Percentiles rank a stretch among this genome's conserved stretches.
phyloP scores from a whole-genome alignment of 2,797 vertebrate species.

The Mus caroli region DNA sequence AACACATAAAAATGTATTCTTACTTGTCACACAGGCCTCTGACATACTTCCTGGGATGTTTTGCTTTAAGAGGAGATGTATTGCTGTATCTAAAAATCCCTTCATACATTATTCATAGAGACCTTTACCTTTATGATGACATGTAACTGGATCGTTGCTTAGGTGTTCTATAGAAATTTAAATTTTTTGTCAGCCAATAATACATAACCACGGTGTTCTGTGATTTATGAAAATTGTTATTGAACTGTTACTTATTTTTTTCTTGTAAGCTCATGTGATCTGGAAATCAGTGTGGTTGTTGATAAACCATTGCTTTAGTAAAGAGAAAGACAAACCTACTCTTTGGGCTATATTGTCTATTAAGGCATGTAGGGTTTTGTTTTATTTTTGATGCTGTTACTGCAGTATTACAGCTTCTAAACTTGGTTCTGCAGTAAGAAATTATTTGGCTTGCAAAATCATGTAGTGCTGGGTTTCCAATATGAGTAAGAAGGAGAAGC shows the following conservation, averaged over 20 bases:
- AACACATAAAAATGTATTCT: not conserved
- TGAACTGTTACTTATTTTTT: constrained; percentile 7
- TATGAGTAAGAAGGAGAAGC: constrained; percentile 5
- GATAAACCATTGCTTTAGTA: not conserved
- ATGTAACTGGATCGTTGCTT: not conserved
- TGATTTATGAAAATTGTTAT: constrained; percentile 27
- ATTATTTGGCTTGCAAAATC: constrained; percentile 33
- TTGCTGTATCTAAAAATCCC: not conserved
- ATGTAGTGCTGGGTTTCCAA: not conserved
- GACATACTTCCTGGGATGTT: not conserved
- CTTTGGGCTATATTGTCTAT: not conserved
- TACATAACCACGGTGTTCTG: not conserved
- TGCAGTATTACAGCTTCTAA: not conserved
- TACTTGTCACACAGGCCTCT: not conserved
- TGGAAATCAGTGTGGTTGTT: not conserved
- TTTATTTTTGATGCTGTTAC: not conserved
- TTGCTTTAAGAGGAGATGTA: not conserved
- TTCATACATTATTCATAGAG: not conserved
- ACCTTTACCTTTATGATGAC: not conserved
- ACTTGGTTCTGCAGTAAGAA: not conserved
- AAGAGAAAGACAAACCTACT: not conserved
- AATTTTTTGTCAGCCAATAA: not conserved
- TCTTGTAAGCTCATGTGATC: not conserved
- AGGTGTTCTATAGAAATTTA: not conserved
- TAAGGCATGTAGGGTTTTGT: not conserved